Evolutionary conservation across 2,797 vertebrate species (phyloP), one percentile per base, ranked within the genome.

Genomic region (Sebastes wilsoni): DNA sequence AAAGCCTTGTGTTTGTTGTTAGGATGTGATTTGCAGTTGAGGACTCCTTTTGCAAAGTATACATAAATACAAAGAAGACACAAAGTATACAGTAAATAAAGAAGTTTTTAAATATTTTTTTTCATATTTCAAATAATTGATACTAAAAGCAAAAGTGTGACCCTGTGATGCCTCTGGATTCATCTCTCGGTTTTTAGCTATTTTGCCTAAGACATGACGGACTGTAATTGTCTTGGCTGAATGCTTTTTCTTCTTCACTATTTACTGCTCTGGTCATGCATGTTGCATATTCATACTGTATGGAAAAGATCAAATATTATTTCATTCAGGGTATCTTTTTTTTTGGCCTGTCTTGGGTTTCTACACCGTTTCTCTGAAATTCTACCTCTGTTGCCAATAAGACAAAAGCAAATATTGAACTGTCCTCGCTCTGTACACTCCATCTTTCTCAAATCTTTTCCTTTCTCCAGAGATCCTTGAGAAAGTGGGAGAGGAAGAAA

Each of bases 351-450:
- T 80, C 65, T 81, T 58, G 13, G 55, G 36, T 87, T 85, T 80
- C 74, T 65, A 56, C 38, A 62, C 55, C 28, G 22, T 89, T 86
- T 80, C 38, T 83, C 83, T 74, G 64, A 87, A 87, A 85, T 80
- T 83, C 85, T 80, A 80, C 77, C 80, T 88, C 72, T 82, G 77
- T 68, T 86, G 76, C 77, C 77, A 92, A 86, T 90, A 89, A 86
- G 72, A 72, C 82, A 73, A 91, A 87, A 88, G 85, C 81, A 90
- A 92, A 93, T 94, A 93, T 91, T 94, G 88, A 90, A 92, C 86
- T 89, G 85, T 93, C 81, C 84, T 85, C 64, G 16, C 73, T 90
- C 82, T 71, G 89, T 86, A 87, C 88, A 87, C 85, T 90, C 87
- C 81, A 91, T 89, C 87, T 85, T 87, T 88, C 68, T 91, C 79